Evolutionary conservation across 2,113 vertebrate species (phyloP), one percentile per base, ranked within the genome.

Genomic region (Origma solitaria): DNA sequence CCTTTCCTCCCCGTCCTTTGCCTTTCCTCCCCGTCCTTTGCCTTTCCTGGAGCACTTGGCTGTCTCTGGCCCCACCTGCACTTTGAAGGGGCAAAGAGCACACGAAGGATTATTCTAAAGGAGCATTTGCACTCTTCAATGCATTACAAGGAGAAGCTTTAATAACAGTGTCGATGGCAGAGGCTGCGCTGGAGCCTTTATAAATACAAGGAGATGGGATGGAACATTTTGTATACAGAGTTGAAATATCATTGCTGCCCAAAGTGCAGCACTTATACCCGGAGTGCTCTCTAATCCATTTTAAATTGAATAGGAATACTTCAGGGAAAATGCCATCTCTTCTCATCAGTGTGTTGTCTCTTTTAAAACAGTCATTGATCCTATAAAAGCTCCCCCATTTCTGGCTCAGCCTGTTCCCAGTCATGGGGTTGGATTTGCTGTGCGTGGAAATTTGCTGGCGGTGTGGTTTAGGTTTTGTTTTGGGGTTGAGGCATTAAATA

Each of bases 201-300:
- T 7, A 51, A 70, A 44, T 40, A 70, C 16, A 35, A 47, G 62
- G 88, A 70, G 79, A 21, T 38, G 86, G 64, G 49, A 65, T 7
- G 45, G 45, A 85, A 79, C 72, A 54, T 3, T 27, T 56, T 61
- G 42, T 76, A 76, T 30, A 71, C 77, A 47, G 31, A 85, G 66
- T 33, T 89, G 93, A 92, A 91, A 87, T 91, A 65, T 35, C 81
- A 50, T 35, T 57, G 78, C 73, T 90, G 11, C 89, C 80, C 84
- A 71, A 82, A 96, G 88, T 44, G 45, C 61, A 92, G 89, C 95
- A 82, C 89, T 97, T 87, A 53, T 1, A 17, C 22, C 54, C 13
- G 1, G 84, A 91, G 69, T 72, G 77, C 61, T 94, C 81, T 86
- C 70, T 92, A 94, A 96, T 95, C 91, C 91, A 69, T 91, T 96